Percentiles rank a stretch among this genome's conserved stretches.
These are phyloP conservation scores for Ditula angustiorana DNA, from an alignment of 2,888 invertebrate genomes.

Conservation along the genomic window DNA sequence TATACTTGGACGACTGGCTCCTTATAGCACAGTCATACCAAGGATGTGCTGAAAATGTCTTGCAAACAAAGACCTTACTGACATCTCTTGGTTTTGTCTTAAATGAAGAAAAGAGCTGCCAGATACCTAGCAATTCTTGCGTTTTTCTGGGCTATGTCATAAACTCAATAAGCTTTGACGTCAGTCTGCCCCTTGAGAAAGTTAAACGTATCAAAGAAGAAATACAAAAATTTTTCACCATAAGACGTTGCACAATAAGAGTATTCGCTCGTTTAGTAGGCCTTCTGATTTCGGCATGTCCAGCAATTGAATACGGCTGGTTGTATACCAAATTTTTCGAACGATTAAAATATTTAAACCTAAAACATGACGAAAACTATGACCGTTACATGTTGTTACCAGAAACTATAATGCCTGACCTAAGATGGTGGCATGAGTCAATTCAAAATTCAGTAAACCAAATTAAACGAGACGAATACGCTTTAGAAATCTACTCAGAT, in stretches of 20 bases:
- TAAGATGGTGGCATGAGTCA: not conserved
- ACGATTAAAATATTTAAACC: conserved; percentile 17
- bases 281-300: conserved; percentile 29
- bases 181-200: conserved; percentile 28
- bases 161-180: conserved; percentile 15
- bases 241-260: conserved; percentile 17
- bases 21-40: not conserved
- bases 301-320: conserved; percentile 22
- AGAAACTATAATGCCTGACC: not conserved
- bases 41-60: not conserved
- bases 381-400: not conserved
- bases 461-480: conserved; percentile 10
- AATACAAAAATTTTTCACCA: not conserved
- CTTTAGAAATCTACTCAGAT: conserved; percentile 4
- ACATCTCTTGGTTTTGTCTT: conserved; percentile 20
- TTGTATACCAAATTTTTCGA: conserved; percentile 16
- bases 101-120: conserved; percentile 15
- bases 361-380: not conserved
- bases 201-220: conserved; percentile 11
- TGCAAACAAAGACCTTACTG: not conserved
- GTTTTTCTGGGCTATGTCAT: conserved; percentile 26
- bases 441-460: not conserved
- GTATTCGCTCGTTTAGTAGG: conserved; percentile 33
- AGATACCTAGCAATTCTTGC: conserved; percentile 1
- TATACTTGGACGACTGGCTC: conserved; percentile 2